These are phyloP conservation scores for Cataglyphis altisquamis DNA, from an alignment of 2,888 invertebrate genomes.

Conservation along the genomic window DNA sequence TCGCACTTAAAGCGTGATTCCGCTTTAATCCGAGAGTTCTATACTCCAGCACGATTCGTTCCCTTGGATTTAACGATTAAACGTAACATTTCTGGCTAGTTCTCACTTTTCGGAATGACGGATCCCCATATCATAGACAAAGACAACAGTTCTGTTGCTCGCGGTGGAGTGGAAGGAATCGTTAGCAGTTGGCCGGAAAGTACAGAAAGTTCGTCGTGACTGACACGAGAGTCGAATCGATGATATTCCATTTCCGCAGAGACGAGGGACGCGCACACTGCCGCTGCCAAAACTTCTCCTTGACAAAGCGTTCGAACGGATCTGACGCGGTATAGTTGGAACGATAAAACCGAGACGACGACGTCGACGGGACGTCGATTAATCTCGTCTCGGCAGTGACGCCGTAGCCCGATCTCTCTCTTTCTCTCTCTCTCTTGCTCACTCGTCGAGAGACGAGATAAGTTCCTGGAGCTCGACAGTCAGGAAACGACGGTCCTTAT, in stretches of 20 bases:
- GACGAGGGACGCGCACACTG: constrained; percentile 54
- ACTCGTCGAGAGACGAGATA: constrained; percentile 59
- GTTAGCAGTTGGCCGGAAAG: constrained; percentile 68
- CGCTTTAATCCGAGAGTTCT: not conserved
- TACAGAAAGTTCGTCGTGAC: constrained; percentile 63
- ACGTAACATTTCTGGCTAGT: constrained; percentile 18
- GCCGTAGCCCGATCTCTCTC: constrained; percentile 35
- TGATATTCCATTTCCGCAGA: constrained; percentile 72
- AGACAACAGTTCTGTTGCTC: constrained; percentile 32
- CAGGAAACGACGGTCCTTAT: constrained; percentile 68
- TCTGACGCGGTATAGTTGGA: constrained; percentile 59
- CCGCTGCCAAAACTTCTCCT: constrained; percentile 66
- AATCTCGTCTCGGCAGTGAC: constrained; percentile 66
- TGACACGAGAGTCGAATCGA: constrained; percentile 64
- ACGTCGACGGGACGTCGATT: constrained; percentile 68
- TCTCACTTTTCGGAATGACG: constrained; percentile 2
- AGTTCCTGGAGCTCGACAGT: constrained; percentile 63
- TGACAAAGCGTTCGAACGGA: constrained; percentile 71
- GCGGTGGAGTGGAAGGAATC: constrained; percentile 57
- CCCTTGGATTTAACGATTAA: constrained; percentile 39
- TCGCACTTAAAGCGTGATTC: not conserved
- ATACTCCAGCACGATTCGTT: constrained; percentile 23
- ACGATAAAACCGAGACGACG: constrained; percentile 70
- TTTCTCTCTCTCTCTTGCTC: not conserved
- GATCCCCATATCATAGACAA: constrained; percentile 20